These are phyloP conservation scores for Formica selysi DNA, from an alignment of 1,140 invertebrate species.

Conservation along the genomic window DNA sequence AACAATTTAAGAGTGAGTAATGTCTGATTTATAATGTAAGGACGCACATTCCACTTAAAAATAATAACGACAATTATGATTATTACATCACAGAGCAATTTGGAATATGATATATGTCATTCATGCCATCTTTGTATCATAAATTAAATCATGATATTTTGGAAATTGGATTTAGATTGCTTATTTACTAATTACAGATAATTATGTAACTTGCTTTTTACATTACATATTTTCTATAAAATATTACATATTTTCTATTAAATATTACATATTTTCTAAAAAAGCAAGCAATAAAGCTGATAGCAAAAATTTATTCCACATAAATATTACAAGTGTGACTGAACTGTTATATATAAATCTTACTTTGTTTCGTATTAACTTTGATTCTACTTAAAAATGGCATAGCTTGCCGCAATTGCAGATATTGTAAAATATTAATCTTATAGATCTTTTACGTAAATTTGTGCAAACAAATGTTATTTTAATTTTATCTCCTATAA, in stretches of 20 bases:
- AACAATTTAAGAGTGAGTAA: constrained; percentile 82
- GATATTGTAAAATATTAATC: neutral
- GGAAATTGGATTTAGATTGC: neutral
- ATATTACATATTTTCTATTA: no score
- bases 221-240: no score
- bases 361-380: neutral
- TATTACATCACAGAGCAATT: neutral
- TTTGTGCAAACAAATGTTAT: neutral
- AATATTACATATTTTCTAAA: neutral
- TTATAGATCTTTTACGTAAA: neutral
- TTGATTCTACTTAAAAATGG: neutral
- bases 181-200: neutral
- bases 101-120: neutral
- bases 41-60: neutral
- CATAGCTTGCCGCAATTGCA: neutral
- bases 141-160: neutral
- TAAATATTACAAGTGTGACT: neutral
- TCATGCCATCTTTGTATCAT: neutral
- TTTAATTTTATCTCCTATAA: neutral
- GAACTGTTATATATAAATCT: neutral
- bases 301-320: neutral
- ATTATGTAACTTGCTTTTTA: neutral
- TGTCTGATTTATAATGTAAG: neutral
- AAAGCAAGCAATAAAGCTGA: neutral
- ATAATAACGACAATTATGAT: neutral